Evolutionary conservation across 2,113 vertebrate species (phyloP).

Genomic region (Chloebia gouldiae): DNA sequence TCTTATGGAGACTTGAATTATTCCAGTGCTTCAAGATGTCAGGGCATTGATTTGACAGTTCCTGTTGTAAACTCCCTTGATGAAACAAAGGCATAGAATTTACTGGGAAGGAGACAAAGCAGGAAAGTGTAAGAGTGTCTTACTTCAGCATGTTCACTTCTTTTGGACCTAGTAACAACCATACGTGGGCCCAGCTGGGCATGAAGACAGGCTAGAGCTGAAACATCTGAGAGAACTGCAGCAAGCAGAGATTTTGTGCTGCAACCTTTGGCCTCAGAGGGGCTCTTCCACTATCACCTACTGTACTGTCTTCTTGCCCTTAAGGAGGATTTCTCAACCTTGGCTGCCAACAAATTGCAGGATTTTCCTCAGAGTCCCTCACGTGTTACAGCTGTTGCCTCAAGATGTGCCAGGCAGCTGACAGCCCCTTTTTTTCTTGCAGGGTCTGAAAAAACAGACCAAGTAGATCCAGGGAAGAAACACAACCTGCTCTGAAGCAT

Average conservation of each 20-base stretch:
- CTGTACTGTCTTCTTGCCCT: neutral
- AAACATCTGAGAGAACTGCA: neutral
- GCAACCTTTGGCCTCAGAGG: neutral
- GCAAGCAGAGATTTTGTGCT: neutral
- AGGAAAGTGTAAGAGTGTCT: neutral
- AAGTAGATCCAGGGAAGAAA: neutral
- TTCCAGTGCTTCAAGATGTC: neutral
- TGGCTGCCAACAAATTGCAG: neutral
- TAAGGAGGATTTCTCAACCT: neutral
- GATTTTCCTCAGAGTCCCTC: neutral
- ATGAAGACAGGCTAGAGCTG: neutral
- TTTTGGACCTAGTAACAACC: neutral
- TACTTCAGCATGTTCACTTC: neutral
- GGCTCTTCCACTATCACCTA: neutral
- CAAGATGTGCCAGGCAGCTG: neutral
- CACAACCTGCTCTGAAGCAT: neutral
- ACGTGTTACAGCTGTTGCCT: neutral
- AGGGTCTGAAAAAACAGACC: neutral
- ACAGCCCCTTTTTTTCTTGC: neutral
- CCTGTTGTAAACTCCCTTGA: neutral
- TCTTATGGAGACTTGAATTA: neutral
- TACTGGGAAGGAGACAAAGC: neutral
- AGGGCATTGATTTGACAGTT: neutral
- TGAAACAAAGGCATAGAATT: neutral
- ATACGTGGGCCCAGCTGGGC: accelerated